Evolutionary conservation across 2,113 vertebrate species (phyloP), one percentile per base, ranked within the genome.

Genomic region (Eurypyga helias): DNA sequence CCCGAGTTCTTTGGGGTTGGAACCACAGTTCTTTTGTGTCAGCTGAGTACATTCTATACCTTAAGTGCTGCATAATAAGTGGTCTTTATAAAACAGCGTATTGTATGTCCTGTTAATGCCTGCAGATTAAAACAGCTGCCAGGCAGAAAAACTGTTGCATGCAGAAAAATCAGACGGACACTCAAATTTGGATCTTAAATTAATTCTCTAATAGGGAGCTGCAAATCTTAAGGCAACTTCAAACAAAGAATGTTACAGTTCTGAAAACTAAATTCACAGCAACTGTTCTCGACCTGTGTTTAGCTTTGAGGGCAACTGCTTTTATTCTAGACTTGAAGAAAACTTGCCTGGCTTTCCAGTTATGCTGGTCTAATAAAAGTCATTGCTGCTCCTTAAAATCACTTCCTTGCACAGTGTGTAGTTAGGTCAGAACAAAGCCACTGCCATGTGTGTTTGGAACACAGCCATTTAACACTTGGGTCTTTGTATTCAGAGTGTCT

Each of bases 71-170:
- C 76, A 82, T 38, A 73, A 31, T 88, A 83, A 70, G 10, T 17
- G 17, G 41, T 62, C 57, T 89, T 89, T 90, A 69, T 80, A 61
- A 83, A 71, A 58, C 25, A 78, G 33, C 23, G 3, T 79, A 60
- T 82, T 70, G 34, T n/a, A 43, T 65, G 10, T 73, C 13, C 62
- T 76, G 7, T 45, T 93, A 83, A 85, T 69, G 67, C 62, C 29
- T 93, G 49, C 46, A 76, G 70, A 93, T 87, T 87, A 65, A 82
- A 94, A 82, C 73, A 93, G 66, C 93, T 95, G 70, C 49, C 73
- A 78, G 54, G 38, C 49, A 82, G n/a, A 33, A 61, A 77, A 93
- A 54, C 18, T 55, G 17, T 11, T 45, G 38, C 45, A 33, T 41
- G 28, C 52, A 76, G 61, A 78, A 91, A 95, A 87, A 79, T 45